Evolutionary conservation across 2,113 vertebrate species (phyloP).

Genomic region (Myiopsitta monachus): DNA sequence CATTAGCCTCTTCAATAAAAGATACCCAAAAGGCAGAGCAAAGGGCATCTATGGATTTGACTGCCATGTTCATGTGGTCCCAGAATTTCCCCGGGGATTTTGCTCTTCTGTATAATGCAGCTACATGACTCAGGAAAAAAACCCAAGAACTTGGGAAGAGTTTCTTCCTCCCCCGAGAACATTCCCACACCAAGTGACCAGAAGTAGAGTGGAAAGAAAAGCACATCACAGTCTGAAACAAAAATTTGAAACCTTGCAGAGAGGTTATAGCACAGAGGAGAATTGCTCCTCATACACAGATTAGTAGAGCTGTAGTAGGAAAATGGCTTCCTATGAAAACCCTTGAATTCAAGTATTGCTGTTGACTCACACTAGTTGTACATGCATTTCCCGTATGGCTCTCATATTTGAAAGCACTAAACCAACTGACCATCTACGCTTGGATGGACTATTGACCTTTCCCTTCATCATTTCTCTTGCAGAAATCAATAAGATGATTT

Average conservation of each 20-base stretch:
- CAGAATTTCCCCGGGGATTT: background rate
- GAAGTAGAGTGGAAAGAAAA: background rate
- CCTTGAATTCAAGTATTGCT: background rate
- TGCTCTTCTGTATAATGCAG: background rate
- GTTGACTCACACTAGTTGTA: background rate
- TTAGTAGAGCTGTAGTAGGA: background rate
- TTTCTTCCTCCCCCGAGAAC: background rate
- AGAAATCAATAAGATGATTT: background rate
- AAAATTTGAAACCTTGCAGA: background rate
- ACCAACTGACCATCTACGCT: background rate
- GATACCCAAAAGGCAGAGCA: background rate
- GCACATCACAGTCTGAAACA: background rate
- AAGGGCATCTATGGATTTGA: background rate
- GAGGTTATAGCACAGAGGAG: background rate
- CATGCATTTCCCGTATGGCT: background rate
- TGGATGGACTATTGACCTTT: background rate
- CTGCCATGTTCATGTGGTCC: background rate
- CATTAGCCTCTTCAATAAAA: conserved; percentile 55
- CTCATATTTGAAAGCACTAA: background rate
- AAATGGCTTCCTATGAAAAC: background rate
- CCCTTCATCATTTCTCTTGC: background rate
- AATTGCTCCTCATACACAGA: background rate
- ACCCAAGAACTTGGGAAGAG: background rate
- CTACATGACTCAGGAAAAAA: background rate
- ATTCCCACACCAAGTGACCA: background rate